Conservation (phyloP, 1,140 invertebrate species). For the Sarcophaga bullata region DNA sequence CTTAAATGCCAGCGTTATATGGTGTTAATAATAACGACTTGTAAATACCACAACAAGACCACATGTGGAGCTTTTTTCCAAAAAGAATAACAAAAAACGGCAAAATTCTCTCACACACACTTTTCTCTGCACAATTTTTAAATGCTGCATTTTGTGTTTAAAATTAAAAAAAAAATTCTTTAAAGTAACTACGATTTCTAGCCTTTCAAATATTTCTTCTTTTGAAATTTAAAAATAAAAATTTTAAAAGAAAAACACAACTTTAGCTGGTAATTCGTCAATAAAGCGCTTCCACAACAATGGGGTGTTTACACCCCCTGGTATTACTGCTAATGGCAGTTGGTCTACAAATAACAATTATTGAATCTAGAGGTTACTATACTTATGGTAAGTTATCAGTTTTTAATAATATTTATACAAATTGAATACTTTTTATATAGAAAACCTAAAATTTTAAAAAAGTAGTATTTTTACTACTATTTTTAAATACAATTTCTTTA, state of each 20-base stretch:
- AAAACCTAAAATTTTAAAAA: neutral
- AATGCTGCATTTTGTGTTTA: neutral
- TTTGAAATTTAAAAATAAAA: neutral
- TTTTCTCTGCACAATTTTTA: neutral
- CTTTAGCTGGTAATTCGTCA: too few relatives aligned
- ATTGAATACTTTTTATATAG: neutral
- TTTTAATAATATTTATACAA: neutral
- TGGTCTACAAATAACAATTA: constrained; percentile 11
- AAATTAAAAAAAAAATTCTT: constrained; percentile 6
- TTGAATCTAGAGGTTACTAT: constrained; percentile 25
- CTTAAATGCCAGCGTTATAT: neutral
- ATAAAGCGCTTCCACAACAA: neutral
- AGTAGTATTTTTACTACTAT: constrained; percentile 6
- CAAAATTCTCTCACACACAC: neutral
- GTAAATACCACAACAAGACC: constrained; percentile 16
- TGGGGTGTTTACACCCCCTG: constrained; percentile 43
- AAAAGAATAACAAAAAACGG: neutral
- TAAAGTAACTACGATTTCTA: neutral
- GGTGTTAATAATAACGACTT: constrained; percentile 34
- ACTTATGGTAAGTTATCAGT: constrained; percentile 36
- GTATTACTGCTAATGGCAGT: constrained; percentile 31
- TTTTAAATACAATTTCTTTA: neutral
- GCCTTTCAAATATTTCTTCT: neutral
- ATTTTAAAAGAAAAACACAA: neutral
- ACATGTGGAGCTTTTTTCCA: constrained; percentile 16